A percentile compares a stretch with the other conserved stretches of the same genome.
These are phyloP conservation scores for Andrena bucephala DNA, from an alignment of 2,888 invertebrate species.

Conservation along the genomic window DNA sequence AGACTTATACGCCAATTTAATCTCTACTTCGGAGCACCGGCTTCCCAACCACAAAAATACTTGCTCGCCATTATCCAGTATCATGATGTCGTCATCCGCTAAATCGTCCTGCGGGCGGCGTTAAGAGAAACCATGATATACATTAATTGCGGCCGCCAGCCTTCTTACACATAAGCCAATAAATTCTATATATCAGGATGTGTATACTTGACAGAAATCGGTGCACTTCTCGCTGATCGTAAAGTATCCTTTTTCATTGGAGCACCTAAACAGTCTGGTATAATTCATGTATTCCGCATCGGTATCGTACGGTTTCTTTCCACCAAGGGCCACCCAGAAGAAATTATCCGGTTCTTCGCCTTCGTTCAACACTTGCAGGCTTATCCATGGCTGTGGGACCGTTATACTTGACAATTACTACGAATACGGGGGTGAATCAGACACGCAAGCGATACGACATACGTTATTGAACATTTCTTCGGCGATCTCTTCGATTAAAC, in stretches of 20 bases:
- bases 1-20: slow-evolving; percentile 99
- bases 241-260: slow-evolving; percentile 99
- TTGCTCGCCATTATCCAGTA: slow-evolving; percentile 98
- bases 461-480: slow-evolving; percentile 97
- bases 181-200: not conserved
- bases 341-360: slow-evolving; percentile 99
- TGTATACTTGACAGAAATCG: slow-evolving; percentile 95
- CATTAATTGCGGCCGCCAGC: not conserved
- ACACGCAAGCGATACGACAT: slow-evolving; percentile 69
- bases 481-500: slow-evolving; percentile 95
- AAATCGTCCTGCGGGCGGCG: slow-evolving; percentile 93
- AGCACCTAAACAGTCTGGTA: slow-evolving; percentile 98
- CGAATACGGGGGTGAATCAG: not conserved
- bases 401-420: not conserved
- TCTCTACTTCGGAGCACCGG: slow-evolving; percentile 98
- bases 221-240: slow-evolving; percentile 99
- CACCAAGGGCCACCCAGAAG: slow-evolving; percentile 98
- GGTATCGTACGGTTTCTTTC: slow-evolving; percentile 94
- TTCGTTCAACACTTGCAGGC: slow-evolving; percentile 93
- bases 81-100: slow-evolving; percentile 99
- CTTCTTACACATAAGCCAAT: not conserved
- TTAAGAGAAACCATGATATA: not conserved
- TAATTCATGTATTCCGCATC: slow-evolving; percentile 96
- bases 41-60: slow-evolving; percentile 99
- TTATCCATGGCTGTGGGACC: slow-evolving; percentile 85